phyloP scores from a whole-genome alignment of 1,140 invertebrate genomes.

The Drosophila arizonae region DNA sequence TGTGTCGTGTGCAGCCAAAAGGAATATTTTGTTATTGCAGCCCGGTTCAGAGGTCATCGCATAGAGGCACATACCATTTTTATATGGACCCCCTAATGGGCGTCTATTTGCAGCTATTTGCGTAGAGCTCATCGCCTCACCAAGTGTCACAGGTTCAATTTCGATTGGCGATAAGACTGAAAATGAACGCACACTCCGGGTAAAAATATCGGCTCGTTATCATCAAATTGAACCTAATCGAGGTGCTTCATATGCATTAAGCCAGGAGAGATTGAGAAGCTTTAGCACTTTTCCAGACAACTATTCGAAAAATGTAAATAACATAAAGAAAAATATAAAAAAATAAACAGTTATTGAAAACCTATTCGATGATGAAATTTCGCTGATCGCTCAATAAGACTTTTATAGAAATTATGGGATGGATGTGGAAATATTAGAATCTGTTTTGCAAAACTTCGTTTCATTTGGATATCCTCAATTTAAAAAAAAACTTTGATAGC shows the following conservation, averaged over 20 bases:
- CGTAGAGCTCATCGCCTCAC: background rate
- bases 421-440: too few species aligned
- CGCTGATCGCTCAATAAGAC: too few species aligned
- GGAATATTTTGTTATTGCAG: background rate
- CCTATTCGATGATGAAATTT: background rate
- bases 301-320: background rate
- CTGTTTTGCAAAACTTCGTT: too few species aligned
- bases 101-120: conserved; percentile 1
- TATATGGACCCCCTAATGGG: background rate
- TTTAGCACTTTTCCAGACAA: background rate
- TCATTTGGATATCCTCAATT: background rate
- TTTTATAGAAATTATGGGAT: too few species aligned
- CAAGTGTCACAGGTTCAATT: conserved; percentile 8
- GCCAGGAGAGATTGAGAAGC: background rate
- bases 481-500: too few species aligned
- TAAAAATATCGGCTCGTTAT: background rate
- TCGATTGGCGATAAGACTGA: background rate
- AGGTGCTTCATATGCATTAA: too few species aligned
- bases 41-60: background rate
- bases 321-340: too few species aligned
- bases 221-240: background rate
- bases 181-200: background rate
- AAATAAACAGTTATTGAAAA: background rate
- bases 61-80: background rate
- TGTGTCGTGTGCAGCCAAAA: too few species aligned